Evolutionary conservation across 1,140 invertebrate species (phyloP), one percentile per base, ranked within the genome.

Genomic region (Sitophilus oryzae): DNA sequence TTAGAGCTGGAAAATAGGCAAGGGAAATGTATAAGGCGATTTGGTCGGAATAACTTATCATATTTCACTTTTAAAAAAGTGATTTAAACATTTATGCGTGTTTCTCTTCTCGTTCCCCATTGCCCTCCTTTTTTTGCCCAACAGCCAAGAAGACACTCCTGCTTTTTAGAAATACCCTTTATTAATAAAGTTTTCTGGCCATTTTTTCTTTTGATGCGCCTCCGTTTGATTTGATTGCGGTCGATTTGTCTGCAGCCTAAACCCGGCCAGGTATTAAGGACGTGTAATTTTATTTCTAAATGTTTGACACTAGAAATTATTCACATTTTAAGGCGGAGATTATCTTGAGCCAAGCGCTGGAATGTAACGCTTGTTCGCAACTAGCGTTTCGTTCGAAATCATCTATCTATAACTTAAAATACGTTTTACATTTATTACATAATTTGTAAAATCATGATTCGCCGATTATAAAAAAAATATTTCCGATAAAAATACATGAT

Each of bases 61-160:
- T 56, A 56, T 56, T 56, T 56, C 48, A 56, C 54, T 49, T 56
- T 30, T 56, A 50, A 50, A 56, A 56, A n/a, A n/a, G n/a, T n/a
- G n/a, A n/a, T n/a, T n/a, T n/a, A n/a, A n/a, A n/a, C n/a, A 56
- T 56, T 56, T 56, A 56, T 56, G 54, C 54, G 38, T 56, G 42
- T 50, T 51, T 34, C 21, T 34, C 35, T 18, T 48, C 46, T 35
- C 11, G 40, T 40, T n/a, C n/a, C n/a, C n/a, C n/a, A n/a, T n/a
- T n/a, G n/a, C n/a, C n/a, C n/a, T n/a, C n/a, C n/a, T n/a, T n/a
- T n/a, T n/a, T n/a, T n/a, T n/a, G 25, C 25, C 25, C 5, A 5
- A 11, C 5, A 30, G 25, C 25, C 5, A 15, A 20, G 14, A 14
- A 44, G 40, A 37, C 18, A 6, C 25, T 11, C 18, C 20, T 34